Evolutionary conservation across 2,888 invertebrate genomes (phyloP).

Genomic region (Noctuana brunneofusca): DNA sequence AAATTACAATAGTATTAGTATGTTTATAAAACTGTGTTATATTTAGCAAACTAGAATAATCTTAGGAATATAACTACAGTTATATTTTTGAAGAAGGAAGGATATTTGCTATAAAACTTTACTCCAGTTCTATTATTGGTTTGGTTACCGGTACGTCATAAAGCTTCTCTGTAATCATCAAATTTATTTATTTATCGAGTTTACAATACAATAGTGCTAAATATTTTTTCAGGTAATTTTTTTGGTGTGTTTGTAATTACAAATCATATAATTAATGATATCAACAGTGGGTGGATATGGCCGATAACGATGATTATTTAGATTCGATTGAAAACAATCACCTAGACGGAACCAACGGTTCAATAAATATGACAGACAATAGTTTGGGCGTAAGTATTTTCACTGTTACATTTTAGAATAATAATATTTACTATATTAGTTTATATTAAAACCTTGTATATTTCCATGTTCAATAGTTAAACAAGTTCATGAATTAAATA

Average conservation of each 20-base stretch:
- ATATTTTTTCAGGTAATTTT: conserved; percentile 51
- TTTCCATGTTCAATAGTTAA: neutral
- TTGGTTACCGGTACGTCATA: conserved; percentile 81
- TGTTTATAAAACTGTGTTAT: conserved; percentile 50
- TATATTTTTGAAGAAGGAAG: conserved; percentile 71
- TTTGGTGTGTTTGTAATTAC: conserved; percentile 48
- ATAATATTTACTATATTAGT: neutral
- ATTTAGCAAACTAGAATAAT: conserved; percentile 46
- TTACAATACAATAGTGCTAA: conserved; percentile 28
- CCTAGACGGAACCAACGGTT: conserved; percentile 85
- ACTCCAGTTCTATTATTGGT: conserved; percentile 65
- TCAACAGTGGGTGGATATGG: conserved; percentile 65
- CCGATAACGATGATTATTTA: conserved; percentile 80
- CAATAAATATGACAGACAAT: conserved; percentile 78
- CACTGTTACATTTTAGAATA: neutral
- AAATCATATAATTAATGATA: conserved; percentile 51
- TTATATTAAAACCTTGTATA: neutral
- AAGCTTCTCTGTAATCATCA: conserved; percentile 53
- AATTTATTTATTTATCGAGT: conserved; percentile 36
- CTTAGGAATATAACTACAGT: conserved; percentile 46
- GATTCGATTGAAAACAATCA: conserved; percentile 79
- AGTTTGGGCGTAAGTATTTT: conserved; percentile 70
- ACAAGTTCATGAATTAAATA: neutral
- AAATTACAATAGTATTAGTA: conserved; percentile 57
- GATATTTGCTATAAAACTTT: conserved; percentile 35